Base-by-base conservation (phyloP, 2,888 invertebrate species). In the Sthenelais limicola region DNA sequence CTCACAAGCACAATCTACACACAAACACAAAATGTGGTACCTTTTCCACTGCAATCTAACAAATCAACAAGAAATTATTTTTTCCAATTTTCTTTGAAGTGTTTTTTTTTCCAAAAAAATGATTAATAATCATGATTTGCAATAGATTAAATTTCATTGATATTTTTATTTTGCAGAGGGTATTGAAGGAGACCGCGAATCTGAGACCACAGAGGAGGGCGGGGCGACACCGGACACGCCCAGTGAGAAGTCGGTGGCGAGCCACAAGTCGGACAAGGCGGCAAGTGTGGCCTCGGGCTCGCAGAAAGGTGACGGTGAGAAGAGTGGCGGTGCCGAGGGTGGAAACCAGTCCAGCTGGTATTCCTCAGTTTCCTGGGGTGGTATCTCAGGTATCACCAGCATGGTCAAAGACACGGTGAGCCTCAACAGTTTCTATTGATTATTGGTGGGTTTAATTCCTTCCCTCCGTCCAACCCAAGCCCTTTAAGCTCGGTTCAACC, bases 161-260 rank as follows among this genome's bases (percentile, higher is more conserved):
- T n/a, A n/a, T n/a, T n/a, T 18, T 43, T 43, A 43, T 43, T 43
- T 43, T 43, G 9, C 43, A 43, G 71, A 33, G 62, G 30, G 30
- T 35, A n/a, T n/a, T n/a, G n/a, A n/a, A n/a, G n/a, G n/a, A n/a
- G n/a, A n/a, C n/a, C n/a, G n/a, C n/a, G 54, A 48, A 7, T 38
- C 32, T 32, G 48, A 67, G 30, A 47, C 54, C 0, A 38, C 9
- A 35, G 58, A 73, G 26, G 62, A 35, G 28, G 73, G 70, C 38
- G 74, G 76, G 70, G 26, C 30, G 67, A 15, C n/a, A n/a, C n/a
- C n/a, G n/a, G n/a, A 72, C 54, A 9, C 68, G 52, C 89, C 90
- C 76, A 87, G 32, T 68, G 51, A 62, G 24, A 15, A 58, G 51
- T 51, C 51, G 18, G n/a, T n/a, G n/a, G 62, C 66, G 43, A 70